These are phyloP conservation scores for Pteropus alecto DNA, from an alignment of 2,113 vertebrate species.

Conservation along the genomic window DNA sequence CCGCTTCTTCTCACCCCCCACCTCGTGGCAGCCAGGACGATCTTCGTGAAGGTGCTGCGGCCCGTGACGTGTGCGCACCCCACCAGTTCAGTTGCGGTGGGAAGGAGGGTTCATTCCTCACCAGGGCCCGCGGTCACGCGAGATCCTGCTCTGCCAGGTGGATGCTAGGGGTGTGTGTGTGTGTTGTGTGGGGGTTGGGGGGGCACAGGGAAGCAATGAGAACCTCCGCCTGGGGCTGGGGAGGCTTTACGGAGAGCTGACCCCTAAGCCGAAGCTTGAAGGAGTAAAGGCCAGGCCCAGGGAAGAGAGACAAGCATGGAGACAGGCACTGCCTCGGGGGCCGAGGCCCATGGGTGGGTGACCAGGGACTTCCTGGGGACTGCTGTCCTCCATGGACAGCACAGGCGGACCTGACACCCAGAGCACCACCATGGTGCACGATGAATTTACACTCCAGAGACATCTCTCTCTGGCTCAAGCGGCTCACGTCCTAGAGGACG, in stretches of 20 bases:
- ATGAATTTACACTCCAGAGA: neutral
- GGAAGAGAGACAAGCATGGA: neutral
- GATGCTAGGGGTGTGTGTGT: neutral
- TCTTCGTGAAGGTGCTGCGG: neutral
- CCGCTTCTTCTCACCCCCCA: neutral
- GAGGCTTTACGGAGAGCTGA: neutral
- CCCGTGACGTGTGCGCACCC: fast-evolving
- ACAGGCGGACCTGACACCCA: neutral
- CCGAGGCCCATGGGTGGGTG: neutral
- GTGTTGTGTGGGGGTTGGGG: too few relatives aligned
- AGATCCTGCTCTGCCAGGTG: neutral
- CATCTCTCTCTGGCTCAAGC: neutral
- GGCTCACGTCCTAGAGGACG: neutral
- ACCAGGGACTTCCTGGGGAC: neutral
- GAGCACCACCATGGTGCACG: neutral
- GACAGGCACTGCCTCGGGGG: too few relatives aligned
- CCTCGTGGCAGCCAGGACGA: neutral
- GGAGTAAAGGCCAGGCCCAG: neutral
- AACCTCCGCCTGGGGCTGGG: neutral
- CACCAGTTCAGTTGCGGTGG: fast-evolving
- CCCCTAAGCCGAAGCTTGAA: neutral
- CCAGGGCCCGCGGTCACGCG: neutral
- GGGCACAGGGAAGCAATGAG: neutral
- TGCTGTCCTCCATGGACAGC: neutral
- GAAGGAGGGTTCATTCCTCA: neutral